These are phyloP conservation scores for Danio aesculapii DNA, from an alignment of 2,797 vertebrate genomes.

Conservation along the genomic window DNA sequence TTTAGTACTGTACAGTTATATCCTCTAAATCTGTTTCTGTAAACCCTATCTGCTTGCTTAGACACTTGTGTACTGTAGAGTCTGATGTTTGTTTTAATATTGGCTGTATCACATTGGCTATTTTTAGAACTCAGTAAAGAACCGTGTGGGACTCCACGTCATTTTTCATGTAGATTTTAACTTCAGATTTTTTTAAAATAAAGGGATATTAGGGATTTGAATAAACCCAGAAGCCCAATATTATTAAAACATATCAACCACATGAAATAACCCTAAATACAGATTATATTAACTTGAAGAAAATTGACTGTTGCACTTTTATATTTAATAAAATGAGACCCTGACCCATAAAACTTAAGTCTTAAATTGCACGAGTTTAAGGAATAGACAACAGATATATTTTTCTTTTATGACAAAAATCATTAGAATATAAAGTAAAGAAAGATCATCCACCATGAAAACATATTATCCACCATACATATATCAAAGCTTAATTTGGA, in stretches of 20 bases:
- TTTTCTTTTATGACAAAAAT: no score
- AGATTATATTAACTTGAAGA: background rate
- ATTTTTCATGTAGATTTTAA: background rate
- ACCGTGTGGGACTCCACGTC: background rate
- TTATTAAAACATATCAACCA: background rate
- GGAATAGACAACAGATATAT: no score
- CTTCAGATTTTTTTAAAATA: background rate
- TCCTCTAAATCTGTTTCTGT: constrained; percentile 1
- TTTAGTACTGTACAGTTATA: background rate
- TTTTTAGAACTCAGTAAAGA: background rate
- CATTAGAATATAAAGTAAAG: no score
- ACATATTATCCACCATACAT: no score
- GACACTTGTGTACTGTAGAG: background rate
- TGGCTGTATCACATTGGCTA: background rate
- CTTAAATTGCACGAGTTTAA: no score
- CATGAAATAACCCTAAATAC: background rate
- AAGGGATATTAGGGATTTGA: background rate
- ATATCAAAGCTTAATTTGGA: no score
- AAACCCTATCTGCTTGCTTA: constrained; percentile 11
- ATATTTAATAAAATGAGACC: background rate
- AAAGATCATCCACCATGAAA: no score
- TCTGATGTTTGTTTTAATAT: constrained; percentile 1
- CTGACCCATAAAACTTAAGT: no score
- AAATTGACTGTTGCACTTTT: background rate
- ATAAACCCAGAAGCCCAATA: background rate